Base-by-base conservation (phyloP, 1,140 invertebrate genomes). In the Drosophila pruinosa region DNA sequence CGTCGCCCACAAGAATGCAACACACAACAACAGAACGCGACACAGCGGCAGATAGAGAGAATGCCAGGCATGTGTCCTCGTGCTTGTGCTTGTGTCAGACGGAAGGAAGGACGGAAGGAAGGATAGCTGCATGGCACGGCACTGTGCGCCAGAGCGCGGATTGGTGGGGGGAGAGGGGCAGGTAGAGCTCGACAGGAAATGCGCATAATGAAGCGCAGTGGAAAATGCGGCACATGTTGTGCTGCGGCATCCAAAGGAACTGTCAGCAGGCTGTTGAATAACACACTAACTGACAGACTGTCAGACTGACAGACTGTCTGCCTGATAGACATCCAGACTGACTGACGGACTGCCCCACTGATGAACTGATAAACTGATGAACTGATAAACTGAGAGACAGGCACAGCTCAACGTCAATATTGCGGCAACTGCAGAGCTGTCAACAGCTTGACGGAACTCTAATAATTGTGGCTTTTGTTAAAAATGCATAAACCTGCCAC, bases 201-300 rank as follows among this genome's bases (percentile, higher is more conserved):
- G 65, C 82, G 80, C 75, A 83, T 83, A 83, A 83, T 83, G 72
- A 83, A 83, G 75, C 65, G 71, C 78, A 41, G 64, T 77, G 78
- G 64, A 61, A 69, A 77, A 64, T 82, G 72, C 59, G 69, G 43
- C 70, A 78, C 74, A 82, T 81, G 78, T 14, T 34, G 41, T 48
- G 10, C 26, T 36, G 52, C 26, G 64, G 54, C 62, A 65, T 17
- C 21, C 57, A 54, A 50, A 31, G 47, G 19, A 53, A 45, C 63
- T 65, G 67, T 70, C 67, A 63, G 31, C 67, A 31, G 5, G 39
- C 22, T n/a, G 28, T 17, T 38, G 38, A 43, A 38, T 34, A 39
- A 52, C 24, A 28, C 36, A 69, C 36, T 48, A 47, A 19, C 38
- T 10, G 64, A 52, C 26, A 21, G 26, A 43, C 17, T n/a, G 36